Evolutionary conservation across 35 echinoderm and acorn worm species (phyloP).

Genomic region (Ophioderma brevispina): DNA sequence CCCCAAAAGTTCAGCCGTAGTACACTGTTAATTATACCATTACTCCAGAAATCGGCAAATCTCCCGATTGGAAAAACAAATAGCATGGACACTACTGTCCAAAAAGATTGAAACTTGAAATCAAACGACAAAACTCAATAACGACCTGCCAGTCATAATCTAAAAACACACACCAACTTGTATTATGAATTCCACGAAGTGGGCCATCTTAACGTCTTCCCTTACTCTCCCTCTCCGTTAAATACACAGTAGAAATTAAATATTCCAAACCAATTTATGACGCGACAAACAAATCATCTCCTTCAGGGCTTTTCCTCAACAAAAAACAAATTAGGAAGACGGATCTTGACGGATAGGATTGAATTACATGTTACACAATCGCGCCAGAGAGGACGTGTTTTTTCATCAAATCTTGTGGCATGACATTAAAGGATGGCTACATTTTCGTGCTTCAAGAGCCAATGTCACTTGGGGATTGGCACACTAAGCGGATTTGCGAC

Average conservation of each 20-base stretch:
- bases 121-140: not conserved
- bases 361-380: conserved; percentile 11
- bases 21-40: no score
- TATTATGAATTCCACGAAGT: not conserved
- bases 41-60: not conserved
- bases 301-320: not conserved
- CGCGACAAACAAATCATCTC: not conserved
- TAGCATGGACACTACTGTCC: no score
- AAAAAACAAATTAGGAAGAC: not conserved
- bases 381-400: not conserved
- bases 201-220: no score
- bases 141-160: not conserved
- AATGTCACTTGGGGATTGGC: not conserved
- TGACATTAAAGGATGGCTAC: not conserved
- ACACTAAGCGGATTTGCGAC: not conserved
- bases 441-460: not conserved
- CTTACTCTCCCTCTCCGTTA: no score
- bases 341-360: not conserved
- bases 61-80: not conserved
- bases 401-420: not conserved
- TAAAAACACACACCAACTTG: no score
- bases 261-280: not conserved
- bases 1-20: no score
- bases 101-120: not conserved
- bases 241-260: conserved; percentile 5